Conservation (phyloP, 2,797 vertebrate genomes). For the Carcharodon carcharias region DNA sequence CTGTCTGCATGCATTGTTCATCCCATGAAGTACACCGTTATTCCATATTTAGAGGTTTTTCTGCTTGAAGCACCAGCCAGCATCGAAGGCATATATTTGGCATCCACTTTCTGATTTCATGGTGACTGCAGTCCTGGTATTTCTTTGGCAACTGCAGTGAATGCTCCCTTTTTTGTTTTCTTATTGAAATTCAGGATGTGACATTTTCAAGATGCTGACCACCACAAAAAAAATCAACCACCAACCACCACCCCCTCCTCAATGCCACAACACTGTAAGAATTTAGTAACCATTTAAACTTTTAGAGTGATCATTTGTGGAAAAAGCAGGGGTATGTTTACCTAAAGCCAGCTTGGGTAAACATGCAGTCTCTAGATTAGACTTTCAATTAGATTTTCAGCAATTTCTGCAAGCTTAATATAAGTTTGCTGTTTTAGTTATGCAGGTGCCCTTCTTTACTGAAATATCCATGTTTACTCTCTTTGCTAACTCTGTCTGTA, state of each 20-base stretch:
- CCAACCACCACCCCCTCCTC: not conserved
- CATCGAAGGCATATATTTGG: constrained; percentile 13
- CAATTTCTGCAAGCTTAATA: not conserved
- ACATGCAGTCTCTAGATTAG: not conserved
- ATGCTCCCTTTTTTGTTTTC: constrained; percentile 30
- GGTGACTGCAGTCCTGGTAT: constrained; percentile 34
- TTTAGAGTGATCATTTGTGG: not conserved
- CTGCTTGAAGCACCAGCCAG: not conserved
- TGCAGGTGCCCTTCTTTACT: not conserved
- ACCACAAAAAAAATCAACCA: not conserved
- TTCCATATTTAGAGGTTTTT: constrained; percentile 22
- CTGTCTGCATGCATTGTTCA: not conserved
- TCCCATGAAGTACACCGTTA: not conserved
- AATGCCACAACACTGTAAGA: not conserved
- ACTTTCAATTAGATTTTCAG: constrained; percentile 3
- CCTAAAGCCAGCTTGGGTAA: constrained; percentile 2
- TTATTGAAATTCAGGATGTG: constrained; percentile 34
- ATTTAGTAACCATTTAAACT: not conserved
- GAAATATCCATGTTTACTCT: not conserved
- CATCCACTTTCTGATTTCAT: constrained; percentile 26
- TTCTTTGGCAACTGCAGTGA: constrained; percentile 35
- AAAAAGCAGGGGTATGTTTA: constrained; percentile 17
- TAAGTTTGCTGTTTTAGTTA: not conserved
- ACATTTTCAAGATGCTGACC: constrained; percentile 29
- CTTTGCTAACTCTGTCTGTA: not conserved